Percentiles rank a stretch among this genome's conserved stretches.
Evolutionary conservation across 2,888 invertebrate genomes (phyloP).

Genomic region (Eumerus sabulonum): DNA sequence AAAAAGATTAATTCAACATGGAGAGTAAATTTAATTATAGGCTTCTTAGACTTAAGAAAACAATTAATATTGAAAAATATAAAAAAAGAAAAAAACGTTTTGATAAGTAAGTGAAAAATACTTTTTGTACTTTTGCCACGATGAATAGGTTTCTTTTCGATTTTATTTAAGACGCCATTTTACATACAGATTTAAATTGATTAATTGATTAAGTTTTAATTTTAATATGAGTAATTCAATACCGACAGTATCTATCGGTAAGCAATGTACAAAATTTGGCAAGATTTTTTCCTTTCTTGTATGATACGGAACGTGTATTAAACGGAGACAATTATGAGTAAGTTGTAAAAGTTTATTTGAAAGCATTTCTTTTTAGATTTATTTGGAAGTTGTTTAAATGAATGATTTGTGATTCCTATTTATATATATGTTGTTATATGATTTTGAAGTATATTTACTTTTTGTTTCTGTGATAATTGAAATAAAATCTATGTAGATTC

Average conservation of each 20-base stretch:
- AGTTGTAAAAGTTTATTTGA: neutral
- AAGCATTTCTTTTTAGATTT: slow-evolving; percentile 8
- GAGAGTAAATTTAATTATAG: slow-evolving; percentile 41
- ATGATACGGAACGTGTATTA: neutral
- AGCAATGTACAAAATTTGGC: too few species aligned
- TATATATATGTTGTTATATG: slow-evolving; percentile 61
- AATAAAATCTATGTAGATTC: slow-evolving; percentile 54
- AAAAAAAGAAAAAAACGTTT: slow-evolving; percentile 37
- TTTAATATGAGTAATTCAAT: too few species aligned
- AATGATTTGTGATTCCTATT: slow-evolving; percentile 64
- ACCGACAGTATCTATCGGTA: too few species aligned
- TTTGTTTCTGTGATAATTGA: slow-evolving; percentile 76
- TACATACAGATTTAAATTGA: too few species aligned
- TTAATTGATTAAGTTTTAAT: too few species aligned
- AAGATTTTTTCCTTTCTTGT: slow-evolving; percentile 10
- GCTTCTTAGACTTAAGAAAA: slow-evolving; percentile 55
- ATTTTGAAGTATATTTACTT: slow-evolving; percentile 69
- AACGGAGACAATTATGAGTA: neutral
- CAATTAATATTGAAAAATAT: too few species aligned
- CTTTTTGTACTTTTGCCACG: slow-evolving; percentile 62
- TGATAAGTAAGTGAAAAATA: slow-evolving; percentile 57
- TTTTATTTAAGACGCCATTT: neutral
- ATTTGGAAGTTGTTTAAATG: slow-evolving; percentile 57
- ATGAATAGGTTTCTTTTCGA: too few species aligned
- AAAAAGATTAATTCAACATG: slow-evolving; percentile 42